These are phyloP conservation scores for Nanorana parkeri DNA, from an alignment of 2,113 vertebrate genomes.

Conservation along the genomic window DNA sequence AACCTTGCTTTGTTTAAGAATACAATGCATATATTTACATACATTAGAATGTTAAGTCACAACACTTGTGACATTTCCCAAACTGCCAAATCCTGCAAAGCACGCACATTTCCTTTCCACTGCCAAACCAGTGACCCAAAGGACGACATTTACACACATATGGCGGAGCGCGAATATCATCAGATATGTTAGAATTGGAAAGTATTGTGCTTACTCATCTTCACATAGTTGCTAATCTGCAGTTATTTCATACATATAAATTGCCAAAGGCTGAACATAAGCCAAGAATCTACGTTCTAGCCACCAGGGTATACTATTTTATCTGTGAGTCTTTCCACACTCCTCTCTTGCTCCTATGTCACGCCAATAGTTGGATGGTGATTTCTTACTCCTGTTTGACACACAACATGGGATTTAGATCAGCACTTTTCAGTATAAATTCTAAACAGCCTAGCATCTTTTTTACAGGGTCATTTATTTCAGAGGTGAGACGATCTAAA, in stretches of 20 bases:
- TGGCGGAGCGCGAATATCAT: constrained; percentile 1
- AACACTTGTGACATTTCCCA: not conserved
- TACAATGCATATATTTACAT: not conserved
- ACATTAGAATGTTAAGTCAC: not conserved
- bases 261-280: constrained; percentile 5
- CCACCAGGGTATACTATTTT: constrained; percentile 7
- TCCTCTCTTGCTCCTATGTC: constrained; percentile 35
- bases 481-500: constrained; percentile 21
- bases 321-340: not conserved
- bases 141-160: constrained; percentile 24
- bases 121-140: constrained; percentile 21
- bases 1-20: not conserved
- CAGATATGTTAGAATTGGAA: constrained; percentile 21
- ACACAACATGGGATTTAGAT: constrained; percentile 43
- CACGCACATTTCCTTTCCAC: constrained; percentile 23
- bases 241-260: constrained; percentile 26
- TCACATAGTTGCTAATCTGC: constrained; percentile 8
- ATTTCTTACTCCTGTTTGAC: constrained; percentile 39
- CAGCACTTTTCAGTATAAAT: constrained; percentile 35
- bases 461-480: constrained; percentile 49
- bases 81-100: not conserved
- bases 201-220: constrained; percentile 3
- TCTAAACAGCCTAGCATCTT: constrained; percentile 42
- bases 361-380: constrained; percentile 31
- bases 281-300: constrained; percentile 28